These are phyloP conservation scores for Prinia subflava DNA, from an alignment of 2,113 vertebrate species.

Conservation along the genomic window DNA sequence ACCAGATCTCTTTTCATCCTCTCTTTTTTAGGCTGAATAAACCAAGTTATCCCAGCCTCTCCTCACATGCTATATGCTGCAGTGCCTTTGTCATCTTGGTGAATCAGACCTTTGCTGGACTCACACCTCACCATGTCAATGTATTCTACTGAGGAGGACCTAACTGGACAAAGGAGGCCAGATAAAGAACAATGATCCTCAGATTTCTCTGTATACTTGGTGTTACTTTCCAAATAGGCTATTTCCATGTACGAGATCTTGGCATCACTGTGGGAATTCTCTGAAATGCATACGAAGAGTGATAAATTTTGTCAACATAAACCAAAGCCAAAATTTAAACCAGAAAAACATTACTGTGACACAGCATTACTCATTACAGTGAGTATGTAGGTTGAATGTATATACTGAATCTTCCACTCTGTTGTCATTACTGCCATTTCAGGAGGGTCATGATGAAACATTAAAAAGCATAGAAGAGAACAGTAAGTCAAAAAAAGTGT, in stretches of 20 bases:
- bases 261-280: background rate
- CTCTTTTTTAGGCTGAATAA: background rate
- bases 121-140: background rate
- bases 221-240: background rate
- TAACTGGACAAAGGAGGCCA: background rate
- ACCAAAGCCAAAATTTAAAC: background rate
- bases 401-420: background rate
- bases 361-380: background rate
- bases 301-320: background rate
- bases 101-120: background rate
- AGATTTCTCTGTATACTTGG: background rate
- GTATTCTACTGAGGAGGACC: background rate
- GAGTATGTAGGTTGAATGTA: background rate
- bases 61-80: background rate
- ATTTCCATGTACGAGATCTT: background rate
- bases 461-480: background rate
- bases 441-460: background rate
- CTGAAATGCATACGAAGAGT: background rate
- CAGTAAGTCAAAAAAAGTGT: background rate
- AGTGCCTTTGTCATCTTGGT: background rate
- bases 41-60: background rate
- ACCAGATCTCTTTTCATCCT: background rate
- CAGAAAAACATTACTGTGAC: background rate
- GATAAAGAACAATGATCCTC: background rate
- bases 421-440: background rate